phyloP scores from a whole-genome alignment of 2,888 invertebrate genomes.

The Cryptophagus acutangulus region DNA sequence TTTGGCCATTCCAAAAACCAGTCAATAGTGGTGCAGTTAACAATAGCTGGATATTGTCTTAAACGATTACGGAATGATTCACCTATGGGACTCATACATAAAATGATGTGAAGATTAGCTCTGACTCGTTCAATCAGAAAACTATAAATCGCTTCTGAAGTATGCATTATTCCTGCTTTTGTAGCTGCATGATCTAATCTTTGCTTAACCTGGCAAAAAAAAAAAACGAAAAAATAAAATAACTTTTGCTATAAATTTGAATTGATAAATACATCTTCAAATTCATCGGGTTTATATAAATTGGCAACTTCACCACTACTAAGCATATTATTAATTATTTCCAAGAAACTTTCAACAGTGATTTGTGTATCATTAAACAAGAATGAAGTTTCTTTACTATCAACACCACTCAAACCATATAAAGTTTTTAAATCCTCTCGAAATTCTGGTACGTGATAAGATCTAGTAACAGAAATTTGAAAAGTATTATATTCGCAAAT shows the following conservation, averaged over 20 bases:
- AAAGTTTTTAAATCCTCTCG: constrained; percentile 74
- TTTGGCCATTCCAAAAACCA: constrained; percentile 89
- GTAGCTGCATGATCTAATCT: constrained; percentile 56
- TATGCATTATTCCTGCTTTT: constrained; percentile 54
- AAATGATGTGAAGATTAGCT: constrained; percentile 70
- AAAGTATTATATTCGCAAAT: constrained; percentile 75
- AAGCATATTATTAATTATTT: constrained; percentile 83
- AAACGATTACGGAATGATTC: constrained; percentile 78
- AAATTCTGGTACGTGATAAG: constrained; percentile 72
- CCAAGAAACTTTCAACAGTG: constrained; percentile 76
- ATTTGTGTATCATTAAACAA: constrained; percentile 84
- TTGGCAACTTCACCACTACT: constrained; percentile 86
- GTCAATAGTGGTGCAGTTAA: constrained; percentile 84
- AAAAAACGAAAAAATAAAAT: constrained; percentile 8
- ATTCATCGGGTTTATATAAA: constrained; percentile 81
- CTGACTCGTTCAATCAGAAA: constrained; percentile 75
- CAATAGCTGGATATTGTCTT: constrained; percentile 81
- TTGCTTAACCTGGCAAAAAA: constrained; percentile 54
- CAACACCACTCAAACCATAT: constrained; percentile 69
- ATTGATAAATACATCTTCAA: constrained; percentile 74
- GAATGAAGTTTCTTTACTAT: constrained; percentile 70
- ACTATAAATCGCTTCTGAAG: constrained; percentile 65
- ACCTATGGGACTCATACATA: constrained; percentile 87
- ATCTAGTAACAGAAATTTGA: constrained; percentile 74
- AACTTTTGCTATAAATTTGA: background rate